Conservation (phyloP, 2,113 vertebrate species). For the Vidua macroura region DNA sequence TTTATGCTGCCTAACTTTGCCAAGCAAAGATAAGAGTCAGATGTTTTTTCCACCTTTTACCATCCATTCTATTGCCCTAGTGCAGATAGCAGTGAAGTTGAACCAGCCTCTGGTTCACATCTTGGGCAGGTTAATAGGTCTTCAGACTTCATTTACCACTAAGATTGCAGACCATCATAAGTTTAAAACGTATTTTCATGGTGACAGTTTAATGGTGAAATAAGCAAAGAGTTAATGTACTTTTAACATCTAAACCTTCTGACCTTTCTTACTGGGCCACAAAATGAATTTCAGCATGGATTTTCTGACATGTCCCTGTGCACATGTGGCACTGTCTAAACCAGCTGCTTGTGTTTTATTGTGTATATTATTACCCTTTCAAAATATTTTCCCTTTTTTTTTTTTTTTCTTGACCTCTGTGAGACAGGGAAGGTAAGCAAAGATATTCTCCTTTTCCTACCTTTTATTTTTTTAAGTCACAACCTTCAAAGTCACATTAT, state of each 20-base stretch:
- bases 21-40: background rate
- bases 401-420: background rate
- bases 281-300: conserved; percentile 44
- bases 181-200: conserved; percentile 65
- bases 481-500: conserved; percentile 30
- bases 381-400: conserved; percentile 47
- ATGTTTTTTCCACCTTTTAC: background rate
- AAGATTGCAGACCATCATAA: conserved; percentile 59
- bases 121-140: conserved; percentile 65
- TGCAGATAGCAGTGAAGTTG: background rate
- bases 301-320: conserved; percentile 28
- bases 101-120: conserved; percentile 42
- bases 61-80: background rate
- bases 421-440: conserved; percentile 30
- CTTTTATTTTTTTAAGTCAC: background rate
- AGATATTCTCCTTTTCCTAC: background rate
- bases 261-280: conserved; percentile 39
- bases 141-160: conserved; percentile 66
- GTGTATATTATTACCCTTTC: conserved; percentile 45
- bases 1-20: background rate
- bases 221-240: conserved; percentile 71
- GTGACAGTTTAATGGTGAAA: conserved; percentile 75
- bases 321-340: conserved; percentile 54
- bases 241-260: conserved; percentile 67
- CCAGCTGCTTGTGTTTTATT: conserved; percentile 45